These are phyloP conservation scores for Chalcosyrphus nemorum DNA, from an alignment of 2,888 invertebrate species.

Conservation along the genomic window DNA sequence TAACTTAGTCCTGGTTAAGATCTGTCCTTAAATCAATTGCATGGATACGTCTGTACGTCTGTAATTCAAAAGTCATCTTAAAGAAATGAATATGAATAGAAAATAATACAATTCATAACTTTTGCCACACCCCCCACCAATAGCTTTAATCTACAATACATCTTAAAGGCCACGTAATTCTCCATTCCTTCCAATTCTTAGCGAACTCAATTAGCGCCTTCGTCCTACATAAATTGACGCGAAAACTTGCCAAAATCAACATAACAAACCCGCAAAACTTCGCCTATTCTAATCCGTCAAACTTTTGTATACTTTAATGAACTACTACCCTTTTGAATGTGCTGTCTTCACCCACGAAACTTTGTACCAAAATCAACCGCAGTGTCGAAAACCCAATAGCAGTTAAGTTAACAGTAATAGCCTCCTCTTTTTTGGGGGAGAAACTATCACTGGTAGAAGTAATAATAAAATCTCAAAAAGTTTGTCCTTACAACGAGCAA, in stretches of 20 bases:
- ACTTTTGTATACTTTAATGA: slow-evolving; percentile 31
- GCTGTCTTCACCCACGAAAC: too few species aligned
- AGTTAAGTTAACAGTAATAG: slow-evolving; percentile 24
- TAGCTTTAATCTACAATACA: background rate
- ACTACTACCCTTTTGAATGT: slow-evolving; percentile 16
- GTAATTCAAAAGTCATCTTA: too few species aligned
- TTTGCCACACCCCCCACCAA: background rate
- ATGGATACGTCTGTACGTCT: too few species aligned
- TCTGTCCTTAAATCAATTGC: too few species aligned
- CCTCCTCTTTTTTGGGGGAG: background rate
- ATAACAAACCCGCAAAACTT: slow-evolving; percentile 9
- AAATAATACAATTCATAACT: too few species aligned
- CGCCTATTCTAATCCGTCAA: slow-evolving; percentile 9
- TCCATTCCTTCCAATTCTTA: background rate
- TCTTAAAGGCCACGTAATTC: background rate
- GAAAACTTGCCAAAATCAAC: background rate
- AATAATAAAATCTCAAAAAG: slow-evolving; percentile 54
- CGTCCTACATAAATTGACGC: background rate
- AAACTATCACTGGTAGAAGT: slow-evolving; percentile 36
- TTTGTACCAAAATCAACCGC: slow-evolving; percentile 9
- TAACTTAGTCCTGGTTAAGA: too few species aligned
- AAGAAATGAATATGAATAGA: too few species aligned
- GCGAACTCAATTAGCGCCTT: background rate
- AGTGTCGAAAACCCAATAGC: slow-evolving; percentile 31
- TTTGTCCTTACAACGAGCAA: slow-evolving; percentile 37